Percentiles rank a stretch among this genome's conserved stretches.
Evolutionary conservation across 2,113 vertebrate species (phyloP).

Genomic region (Xenopus laevis): DNA sequence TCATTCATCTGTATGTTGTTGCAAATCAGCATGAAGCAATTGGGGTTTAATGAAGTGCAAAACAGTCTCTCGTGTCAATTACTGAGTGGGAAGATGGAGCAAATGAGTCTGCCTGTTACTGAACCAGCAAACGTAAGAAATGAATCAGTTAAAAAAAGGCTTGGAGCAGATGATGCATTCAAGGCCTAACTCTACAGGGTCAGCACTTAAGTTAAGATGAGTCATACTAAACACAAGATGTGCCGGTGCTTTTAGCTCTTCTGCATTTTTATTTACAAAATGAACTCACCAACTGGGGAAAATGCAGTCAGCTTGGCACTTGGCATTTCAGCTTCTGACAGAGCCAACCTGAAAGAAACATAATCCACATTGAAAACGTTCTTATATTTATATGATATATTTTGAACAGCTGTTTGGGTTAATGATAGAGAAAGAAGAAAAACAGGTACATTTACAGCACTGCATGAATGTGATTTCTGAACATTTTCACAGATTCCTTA

Average conservation of each 20-base stretch:
- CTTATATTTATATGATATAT: too few relatives aligned
- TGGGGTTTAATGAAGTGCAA: background rate
- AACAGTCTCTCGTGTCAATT: background rate
- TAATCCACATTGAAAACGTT: background rate
- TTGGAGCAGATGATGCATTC: background rate
- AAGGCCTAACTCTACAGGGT: background rate
- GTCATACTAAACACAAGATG: background rate
- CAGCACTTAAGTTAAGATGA: background rate
- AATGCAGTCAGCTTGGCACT: conserved; percentile 42
- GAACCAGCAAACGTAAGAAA: background rate
- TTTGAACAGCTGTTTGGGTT: too few relatives aligned
- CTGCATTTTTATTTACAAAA: background rate
- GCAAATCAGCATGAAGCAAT: background rate
- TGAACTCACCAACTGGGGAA: conserved; percentile 38
- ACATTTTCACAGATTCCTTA: too few relatives aligned
- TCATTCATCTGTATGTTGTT: background rate
- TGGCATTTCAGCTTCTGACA: conserved; percentile 29
- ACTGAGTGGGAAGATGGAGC: background rate
- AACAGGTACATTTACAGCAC: too few relatives aligned
- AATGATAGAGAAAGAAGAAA: too few relatives aligned
- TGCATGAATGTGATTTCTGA: too few relatives aligned
- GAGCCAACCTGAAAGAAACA: conserved; percentile 24
- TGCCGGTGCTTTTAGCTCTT: background rate
- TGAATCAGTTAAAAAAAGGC: background rate
- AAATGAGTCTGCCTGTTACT: background rate